Evolutionary conservation across 2,888 invertebrate genomes (phyloP), one percentile per base, ranked within the genome.

Genomic region (Nasonia oneida): DNA sequence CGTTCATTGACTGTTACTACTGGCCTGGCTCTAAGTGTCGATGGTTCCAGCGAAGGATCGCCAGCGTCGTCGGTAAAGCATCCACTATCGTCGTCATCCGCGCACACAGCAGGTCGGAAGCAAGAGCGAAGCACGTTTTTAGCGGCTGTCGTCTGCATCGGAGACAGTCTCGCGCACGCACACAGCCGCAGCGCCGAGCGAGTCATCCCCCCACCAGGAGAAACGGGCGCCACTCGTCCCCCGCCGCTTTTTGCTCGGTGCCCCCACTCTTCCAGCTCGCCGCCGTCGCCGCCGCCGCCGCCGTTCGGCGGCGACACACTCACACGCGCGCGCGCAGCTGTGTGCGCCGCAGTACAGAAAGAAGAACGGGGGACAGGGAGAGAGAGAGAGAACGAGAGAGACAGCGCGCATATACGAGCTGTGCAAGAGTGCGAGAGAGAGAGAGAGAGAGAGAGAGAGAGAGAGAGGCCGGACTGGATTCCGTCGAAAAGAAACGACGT

Each of bases 401-500:
- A 47, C 1, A 64, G 14, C 67, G 18, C 39, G 47, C 10, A 2
- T 47, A 47, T 37, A 37, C 18, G 53, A 14, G 53, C 53, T 15
- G 15, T 4, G 18, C 53, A 14, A n/a, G 73, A 37, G 73, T 39
- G 42, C 15, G 18, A 10, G 47, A 39, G 74, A 4, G 39, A n/a
- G 86, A 64, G 47, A 39, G 39, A n/a, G 86, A 64, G 81, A 73
- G 82, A 53, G 82, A 80, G 84, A 75, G 74, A 78, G 71, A 78
- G 81, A 78, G 83, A 57, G 83, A 81, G 86, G 84, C 88, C 88
- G 90, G 90, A 90, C 90, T 91, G 90, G 91, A 91, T 91, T 91
- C 91, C 91, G 91, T 91, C 92, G 92, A 93, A 93, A 93, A 93
- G 93, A 93, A 93, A 93, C 93, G 92, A 92, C 92, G 92, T 92